phyloP scores from a whole-genome alignment of 2,888 invertebrate genomes.

The Meiosimyza platycephala region DNA sequence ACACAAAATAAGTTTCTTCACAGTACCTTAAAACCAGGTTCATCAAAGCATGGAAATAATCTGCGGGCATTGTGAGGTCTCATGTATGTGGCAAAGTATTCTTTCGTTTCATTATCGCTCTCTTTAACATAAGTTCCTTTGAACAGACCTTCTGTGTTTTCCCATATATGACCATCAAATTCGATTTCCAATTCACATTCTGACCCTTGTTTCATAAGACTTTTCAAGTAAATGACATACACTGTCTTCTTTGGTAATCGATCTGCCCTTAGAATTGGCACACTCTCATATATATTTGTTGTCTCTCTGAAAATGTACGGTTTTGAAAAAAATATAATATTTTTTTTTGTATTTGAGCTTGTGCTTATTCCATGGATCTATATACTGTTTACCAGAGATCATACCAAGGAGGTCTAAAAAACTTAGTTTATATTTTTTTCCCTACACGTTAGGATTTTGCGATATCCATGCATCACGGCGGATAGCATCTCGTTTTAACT shows the following conservation, averaged over 20 bases:
- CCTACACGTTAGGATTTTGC: too few species aligned
- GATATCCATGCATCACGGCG: too few species aligned
- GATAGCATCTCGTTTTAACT: too few species aligned
- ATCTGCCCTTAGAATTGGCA: constrained; percentile 65
- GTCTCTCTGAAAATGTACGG: constrained; percentile 27
- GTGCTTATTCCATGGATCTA: not conserved
- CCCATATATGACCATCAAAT: constrained; percentile 76
- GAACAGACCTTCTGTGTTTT: constrained; percentile 77
- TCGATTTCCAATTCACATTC: constrained; percentile 74
- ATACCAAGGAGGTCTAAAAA: too few species aligned
- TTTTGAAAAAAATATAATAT: not conserved
- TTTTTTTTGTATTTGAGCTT: not conserved
- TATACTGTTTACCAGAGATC: too few species aligned
- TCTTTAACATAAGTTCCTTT: constrained; percentile 72
- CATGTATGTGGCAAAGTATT: constrained; percentile 77
- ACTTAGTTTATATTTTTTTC: too few species aligned
- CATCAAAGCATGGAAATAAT: constrained; percentile 86
- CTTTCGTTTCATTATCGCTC: constrained; percentile 62
- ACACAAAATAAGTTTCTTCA: not conserved
- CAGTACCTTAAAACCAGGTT: constrained; percentile 79
- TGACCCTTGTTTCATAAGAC: constrained; percentile 70
- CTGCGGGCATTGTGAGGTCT: constrained; percentile 80
- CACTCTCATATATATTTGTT: constrained; percentile 44
- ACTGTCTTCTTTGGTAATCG: constrained; percentile 74
- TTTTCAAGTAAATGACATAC: constrained; percentile 72